Percentiles rank a stretch among this genome's conserved stretches.
Evolutionary conservation across 2,113 vertebrate genomes (phyloP).

Genomic region (Dascyllus trimaculatus): DNA sequence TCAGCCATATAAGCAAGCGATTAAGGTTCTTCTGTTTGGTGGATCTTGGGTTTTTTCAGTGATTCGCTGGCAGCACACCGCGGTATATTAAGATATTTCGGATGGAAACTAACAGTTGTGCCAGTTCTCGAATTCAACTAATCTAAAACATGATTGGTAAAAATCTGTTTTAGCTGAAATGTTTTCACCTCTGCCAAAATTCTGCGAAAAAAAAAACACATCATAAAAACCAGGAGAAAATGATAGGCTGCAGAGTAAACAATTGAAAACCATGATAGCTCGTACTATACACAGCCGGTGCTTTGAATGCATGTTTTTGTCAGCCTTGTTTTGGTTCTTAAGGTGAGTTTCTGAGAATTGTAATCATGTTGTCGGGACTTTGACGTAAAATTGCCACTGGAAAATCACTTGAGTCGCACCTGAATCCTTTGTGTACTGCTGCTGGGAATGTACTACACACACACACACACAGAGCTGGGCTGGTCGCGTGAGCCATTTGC

Average conservation of each 20-base stretch:
- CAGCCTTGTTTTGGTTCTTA: conserved; percentile 13
- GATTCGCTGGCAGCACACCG: conserved; percentile 48
- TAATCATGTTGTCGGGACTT: conserved; percentile 16
- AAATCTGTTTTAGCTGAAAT: conserved; percentile 56
- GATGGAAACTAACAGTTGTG: conserved; percentile 42
- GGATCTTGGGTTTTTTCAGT: conserved; percentile 37
- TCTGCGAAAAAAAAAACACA: conserved; percentile 38
- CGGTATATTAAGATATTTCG: conserved; percentile 51
- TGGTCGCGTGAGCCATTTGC: conserved; percentile 79
- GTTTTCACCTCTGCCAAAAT: conserved; percentile 42
- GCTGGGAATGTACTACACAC: conserved; percentile 36
- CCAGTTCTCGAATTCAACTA: conserved; percentile 47
- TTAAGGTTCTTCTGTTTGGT: conserved; percentile 42
- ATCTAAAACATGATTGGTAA: conserved; percentile 60
- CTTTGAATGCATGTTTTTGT: conserved; percentile 5
- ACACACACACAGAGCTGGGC: conserved; percentile 35
- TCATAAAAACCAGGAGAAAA: conserved; percentile 45
- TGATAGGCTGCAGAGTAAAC: conserved; percentile 57
- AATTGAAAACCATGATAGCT: conserved; percentile 26
- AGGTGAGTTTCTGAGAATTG: conserved; percentile 25
- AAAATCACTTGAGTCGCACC: conserved; percentile 68
- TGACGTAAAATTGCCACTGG: conserved; percentile 45
- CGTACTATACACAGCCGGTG: background rate
- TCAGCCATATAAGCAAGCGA: conserved; percentile 35
- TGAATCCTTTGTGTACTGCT: conserved; percentile 58